Evolutionary conservation across 2,888 invertebrate genomes (phyloP), one percentile per base, ranked within the genome.

Genomic region (Acleris holmiana): DNA sequence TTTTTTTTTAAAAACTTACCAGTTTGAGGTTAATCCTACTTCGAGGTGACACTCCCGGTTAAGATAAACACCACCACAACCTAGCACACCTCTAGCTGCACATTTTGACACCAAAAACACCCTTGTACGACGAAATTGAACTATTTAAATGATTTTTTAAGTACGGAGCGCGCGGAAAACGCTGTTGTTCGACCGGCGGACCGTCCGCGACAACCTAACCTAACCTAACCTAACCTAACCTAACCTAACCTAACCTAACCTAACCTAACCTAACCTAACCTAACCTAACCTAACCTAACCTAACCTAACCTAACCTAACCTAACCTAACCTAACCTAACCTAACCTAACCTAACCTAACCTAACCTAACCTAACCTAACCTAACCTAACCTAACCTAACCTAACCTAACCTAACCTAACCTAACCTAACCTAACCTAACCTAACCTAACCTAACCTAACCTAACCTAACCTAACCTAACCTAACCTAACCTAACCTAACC

Each of bases 301-400:
- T 49, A 49, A 49, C 48, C 48, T 49, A 49, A 49, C 48, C 48
- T 49, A 49, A 49, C 48, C 48, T 49, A 49, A 49, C 48, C 48
- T 49, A 49, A 49, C 48, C 48, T 49, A 49, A 49, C 48, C 48
- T 49, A 49, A 49, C 48, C 48, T 49, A 49, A 49, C 48, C 48
- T 49, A 49, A 49, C 48, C 48, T 49, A 49, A 49, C 48, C 48
- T 49, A 49, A 49, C 48, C 48, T 49, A 49, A 49, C 48, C 48
- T 49, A 49, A 49, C 48, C 48, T 49, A 49, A 49, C 48, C 48
- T 49, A 49, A 49, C 50, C 50, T 49, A 21, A 21, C 7, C 21
- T 21, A 35, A 35, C 35, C 66, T 57, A 66, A 66, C 60, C 66
- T 60, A 66, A 66, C 61, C 61, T 54, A 61, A 61, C 61, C 61